These are phyloP conservation scores for Chaetogeoica ovagalla DNA, from an alignment of 2,888 invertebrate species.

Conservation along the genomic window DNA sequence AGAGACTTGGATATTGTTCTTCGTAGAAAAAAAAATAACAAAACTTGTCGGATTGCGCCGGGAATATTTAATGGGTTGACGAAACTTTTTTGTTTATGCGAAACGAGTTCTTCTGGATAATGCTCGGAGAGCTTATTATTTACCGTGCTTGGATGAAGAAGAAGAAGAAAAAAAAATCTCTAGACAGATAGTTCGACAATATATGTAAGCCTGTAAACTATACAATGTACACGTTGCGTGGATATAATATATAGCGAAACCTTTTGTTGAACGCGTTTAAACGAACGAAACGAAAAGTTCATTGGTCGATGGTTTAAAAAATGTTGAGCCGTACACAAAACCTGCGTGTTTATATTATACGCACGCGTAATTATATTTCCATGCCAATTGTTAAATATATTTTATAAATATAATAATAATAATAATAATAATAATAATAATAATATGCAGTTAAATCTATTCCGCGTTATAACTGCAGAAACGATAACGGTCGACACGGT, in stretches of 20 bases:
- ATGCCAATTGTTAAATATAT: too few relatives aligned
- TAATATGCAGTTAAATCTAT: too few relatives aligned
- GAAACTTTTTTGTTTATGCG: constrained; percentile 52
- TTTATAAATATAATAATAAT: too few relatives aligned
- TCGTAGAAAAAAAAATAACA: constrained; percentile 13
- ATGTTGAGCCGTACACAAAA: too few relatives aligned
- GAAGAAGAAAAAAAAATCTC: background rate
- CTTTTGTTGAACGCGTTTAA: constrained; percentile 1
- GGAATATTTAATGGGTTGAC: constrained; percentile 48
- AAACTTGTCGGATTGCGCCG: constrained; percentile 51
- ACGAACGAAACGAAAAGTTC: background rate
- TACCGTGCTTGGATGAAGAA: constrained; percentile 11
- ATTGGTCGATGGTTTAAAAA: background rate
- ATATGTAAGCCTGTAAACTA: background rate
- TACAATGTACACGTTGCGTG: too few relatives aligned
- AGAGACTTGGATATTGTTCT: constrained; percentile 42
- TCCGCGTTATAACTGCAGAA: too few relatives aligned
- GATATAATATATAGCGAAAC: background rate
- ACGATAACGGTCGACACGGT: too few relatives aligned
- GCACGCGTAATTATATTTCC: too few relatives aligned
- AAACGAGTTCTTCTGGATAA: constrained; percentile 45
- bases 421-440: too few relatives aligned
- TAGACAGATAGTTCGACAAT: constrained; percentile 2
- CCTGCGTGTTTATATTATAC: too few relatives aligned
- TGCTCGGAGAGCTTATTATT: constrained; percentile 48